phyloP scores from a whole-genome alignment of 2,113 vertebrate species.

The Aix galericulata region DNA sequence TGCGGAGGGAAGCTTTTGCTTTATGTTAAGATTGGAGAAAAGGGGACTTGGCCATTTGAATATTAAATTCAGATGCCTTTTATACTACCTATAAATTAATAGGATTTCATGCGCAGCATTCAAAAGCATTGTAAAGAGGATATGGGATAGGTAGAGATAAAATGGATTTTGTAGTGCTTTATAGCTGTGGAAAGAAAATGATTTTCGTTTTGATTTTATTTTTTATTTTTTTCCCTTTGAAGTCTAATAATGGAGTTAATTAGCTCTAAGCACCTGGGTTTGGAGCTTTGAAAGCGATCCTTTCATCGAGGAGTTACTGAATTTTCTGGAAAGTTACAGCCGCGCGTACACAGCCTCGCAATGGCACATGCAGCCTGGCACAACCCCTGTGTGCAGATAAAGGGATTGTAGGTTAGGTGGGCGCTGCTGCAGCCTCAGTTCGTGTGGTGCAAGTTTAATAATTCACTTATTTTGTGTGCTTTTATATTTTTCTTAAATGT shows the following conservation, averaged over 20 bases:
- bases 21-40: neutral
- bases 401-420: neutral
- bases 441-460: fast-evolving
- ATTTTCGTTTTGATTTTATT: slow-evolving; percentile 45
- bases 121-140: slow-evolving; percentile 46
- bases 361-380: neutral
- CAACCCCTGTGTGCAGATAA: fast-evolving
- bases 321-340: slow-evolving; percentile 30
- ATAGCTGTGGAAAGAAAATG: slow-evolving; percentile 38
- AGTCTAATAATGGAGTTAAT: slow-evolving; percentile 65
- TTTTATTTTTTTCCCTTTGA: slow-evolving; percentile 47
- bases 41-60: neutral
- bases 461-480: fast-evolving
- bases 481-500: neutral
- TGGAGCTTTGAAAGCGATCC: slow-evolving; percentile 34
- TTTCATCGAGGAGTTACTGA: slow-evolving; percentile 16
- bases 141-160: slow-evolving; percentile 57
- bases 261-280: slow-evolving; percentile 57
- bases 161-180: slow-evolving; percentile 46
- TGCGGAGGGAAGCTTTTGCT: neutral
- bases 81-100: slow-evolving; percentile 64
- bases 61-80: slow-evolving; percentile 49
- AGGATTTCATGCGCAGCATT: slow-evolving; percentile 56
- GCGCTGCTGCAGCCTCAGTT: neutral
- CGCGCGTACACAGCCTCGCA: neutral